These are phyloP conservation scores for Glossosoma conforme DNA, from an alignment of 1,140 invertebrate species.

Conservation along the genomic window DNA sequence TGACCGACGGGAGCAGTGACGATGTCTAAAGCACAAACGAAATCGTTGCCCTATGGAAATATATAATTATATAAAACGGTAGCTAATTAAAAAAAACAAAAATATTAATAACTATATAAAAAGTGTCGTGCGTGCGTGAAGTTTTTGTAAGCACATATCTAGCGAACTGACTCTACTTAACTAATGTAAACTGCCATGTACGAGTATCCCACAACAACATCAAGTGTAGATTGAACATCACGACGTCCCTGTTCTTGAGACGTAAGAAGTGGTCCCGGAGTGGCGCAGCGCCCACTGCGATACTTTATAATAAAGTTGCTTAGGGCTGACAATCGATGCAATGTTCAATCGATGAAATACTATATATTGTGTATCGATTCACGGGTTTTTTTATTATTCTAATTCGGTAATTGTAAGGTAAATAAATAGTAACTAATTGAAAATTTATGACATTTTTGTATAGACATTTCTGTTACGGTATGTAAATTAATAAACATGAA, in stretches of 20 bases:
- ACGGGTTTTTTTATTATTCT: slow-evolving; percentile 32
- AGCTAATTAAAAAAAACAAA: slow-evolving; percentile 25
- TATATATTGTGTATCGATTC: slow-evolving; percentile 30
- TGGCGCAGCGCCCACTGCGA: slow-evolving; percentile 1
- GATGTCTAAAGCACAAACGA: slow-evolving; percentile 23
- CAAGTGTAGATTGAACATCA: slow-evolving; percentile 25
- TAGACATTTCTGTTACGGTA: slow-evolving; percentile 36
- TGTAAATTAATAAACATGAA: slow-evolving; percentile 36
- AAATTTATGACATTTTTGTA: slow-evolving; percentile 35
- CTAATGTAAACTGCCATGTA: slow-evolving; percentile 24
- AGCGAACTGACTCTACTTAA: slow-evolving; percentile 21
- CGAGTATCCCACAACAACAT: slow-evolving; percentile 25
- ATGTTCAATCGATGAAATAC: slow-evolving; percentile 32
- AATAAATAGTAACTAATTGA: slow-evolving; percentile 27
- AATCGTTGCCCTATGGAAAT: slow-evolving; percentile 18
- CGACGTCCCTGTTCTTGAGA: slow-evolving; percentile 27
- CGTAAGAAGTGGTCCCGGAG: slow-evolving; percentile 3
- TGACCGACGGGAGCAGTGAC: neutral
- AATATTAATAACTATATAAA: slow-evolving; percentile 12
- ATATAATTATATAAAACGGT: slow-evolving; percentile 19
- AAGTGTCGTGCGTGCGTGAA: slow-evolving; percentile 29
- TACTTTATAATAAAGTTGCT: slow-evolving; percentile 25
- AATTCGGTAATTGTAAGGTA: slow-evolving; percentile 31
- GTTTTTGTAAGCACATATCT: slow-evolving; percentile 32
- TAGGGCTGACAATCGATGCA: slow-evolving; percentile 35